phyloP scores from a whole-genome alignment of 1,140 invertebrate genomes.

The Trichogramma pretiosum region DNA sequence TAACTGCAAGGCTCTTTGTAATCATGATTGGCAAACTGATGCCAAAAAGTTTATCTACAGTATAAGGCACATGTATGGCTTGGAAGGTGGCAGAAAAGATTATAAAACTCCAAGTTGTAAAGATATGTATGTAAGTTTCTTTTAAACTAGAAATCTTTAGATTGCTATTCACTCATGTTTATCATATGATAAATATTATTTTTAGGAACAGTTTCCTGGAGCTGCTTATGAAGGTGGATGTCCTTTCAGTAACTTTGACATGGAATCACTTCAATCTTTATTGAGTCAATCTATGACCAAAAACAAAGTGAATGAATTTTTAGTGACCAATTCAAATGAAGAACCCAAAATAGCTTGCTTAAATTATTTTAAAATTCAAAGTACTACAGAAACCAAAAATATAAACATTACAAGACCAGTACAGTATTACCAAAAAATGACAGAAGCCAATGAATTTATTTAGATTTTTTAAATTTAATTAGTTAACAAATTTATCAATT shows the following conservation, averaged over 20 bases:
- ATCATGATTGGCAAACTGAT: constrained; percentile 56
- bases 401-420: constrained; percentile 29
- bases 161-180: constrained; percentile 1
- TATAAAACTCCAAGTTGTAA: constrained; percentile 52
- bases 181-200: constrained; percentile 15
- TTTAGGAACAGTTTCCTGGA: constrained; percentile 35
- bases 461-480: too few species aligned
- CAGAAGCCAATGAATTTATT: constrained; percentile 15
- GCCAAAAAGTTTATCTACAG: constrained; percentile 59
- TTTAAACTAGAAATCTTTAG: constrained; percentile 4
- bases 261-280: constrained; percentile 38
- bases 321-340: constrained; percentile 16
- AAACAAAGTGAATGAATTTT: constrained; percentile 20
- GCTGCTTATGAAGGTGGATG: constrained; percentile 52
- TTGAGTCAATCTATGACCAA: constrained; percentile 34
- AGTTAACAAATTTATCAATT: too few species aligned
- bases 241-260: constrained; percentile 52
- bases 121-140: constrained; percentile 44
- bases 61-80: constrained; percentile 63
- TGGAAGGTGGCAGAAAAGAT: constrained; percentile 56
- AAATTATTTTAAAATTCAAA: constrained; percentile 25
- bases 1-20: constrained; percentile 44
- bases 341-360: constrained; percentile 29
- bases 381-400: constrained; percentile 19
- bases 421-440: constrained; percentile 33